A percentile compares a stretch with the other conserved stretches of the same genome.
phyloP scores from a whole-genome alignment of 2,888 invertebrate species.

The Stramonita haemastoma region DNA sequence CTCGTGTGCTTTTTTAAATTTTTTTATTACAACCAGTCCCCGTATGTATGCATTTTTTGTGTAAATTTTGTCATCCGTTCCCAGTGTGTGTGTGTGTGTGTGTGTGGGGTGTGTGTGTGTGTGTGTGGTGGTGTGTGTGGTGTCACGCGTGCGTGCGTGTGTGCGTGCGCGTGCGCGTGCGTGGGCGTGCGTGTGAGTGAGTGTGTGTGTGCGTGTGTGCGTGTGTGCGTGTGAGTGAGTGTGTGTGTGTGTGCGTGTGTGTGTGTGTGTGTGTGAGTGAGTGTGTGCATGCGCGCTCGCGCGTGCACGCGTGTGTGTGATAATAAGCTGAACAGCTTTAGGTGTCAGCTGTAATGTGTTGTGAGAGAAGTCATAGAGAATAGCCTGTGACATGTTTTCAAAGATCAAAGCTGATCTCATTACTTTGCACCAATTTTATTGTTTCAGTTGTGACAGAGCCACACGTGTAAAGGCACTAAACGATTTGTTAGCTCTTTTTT shows the following conservation, averaged over 20 bases:
- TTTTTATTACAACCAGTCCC: no score
- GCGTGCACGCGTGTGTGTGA: not conserved
- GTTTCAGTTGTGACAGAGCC: not conserved
- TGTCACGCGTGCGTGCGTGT: not conserved
- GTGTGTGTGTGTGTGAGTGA: not conserved
- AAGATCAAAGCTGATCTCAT: no score
- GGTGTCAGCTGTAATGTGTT: no score
- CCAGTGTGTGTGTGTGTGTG: constrained; percentile 13
- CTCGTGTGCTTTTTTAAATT: no score
- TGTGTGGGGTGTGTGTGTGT: not conserved
- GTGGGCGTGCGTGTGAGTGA: constrained; percentile 16
- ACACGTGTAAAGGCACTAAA: not conserved
- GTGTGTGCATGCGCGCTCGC: not conserved
- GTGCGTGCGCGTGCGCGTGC: not conserved
- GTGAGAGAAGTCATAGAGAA: no score
- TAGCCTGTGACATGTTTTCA: no score
- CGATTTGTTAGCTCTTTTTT: no score
- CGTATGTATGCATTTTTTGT: no score
- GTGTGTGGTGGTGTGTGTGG: not conserved
- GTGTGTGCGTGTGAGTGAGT: not conserved
- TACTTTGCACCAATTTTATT: no score
- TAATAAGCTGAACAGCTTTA: not conserved
- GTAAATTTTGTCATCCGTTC: no score
- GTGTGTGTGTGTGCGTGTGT: not conserved
- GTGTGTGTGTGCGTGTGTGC: constrained; percentile 17